Evolutionary conservation across 2,113 vertebrate genomes (phyloP).

Genomic region (Dinomys branickii): DNA sequence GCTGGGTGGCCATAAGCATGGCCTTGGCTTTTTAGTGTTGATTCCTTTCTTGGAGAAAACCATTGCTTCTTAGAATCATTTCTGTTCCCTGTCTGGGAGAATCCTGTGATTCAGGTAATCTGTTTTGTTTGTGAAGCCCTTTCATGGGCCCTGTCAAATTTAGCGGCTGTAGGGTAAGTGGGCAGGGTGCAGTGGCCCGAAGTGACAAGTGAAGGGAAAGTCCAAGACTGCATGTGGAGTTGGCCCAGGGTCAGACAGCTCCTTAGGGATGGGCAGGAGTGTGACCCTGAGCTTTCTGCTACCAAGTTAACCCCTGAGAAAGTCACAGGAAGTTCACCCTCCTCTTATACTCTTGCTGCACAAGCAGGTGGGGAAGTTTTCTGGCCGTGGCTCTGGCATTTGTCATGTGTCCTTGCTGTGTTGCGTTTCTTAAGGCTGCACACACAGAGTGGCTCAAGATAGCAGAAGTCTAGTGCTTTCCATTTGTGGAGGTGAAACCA

Average conservation of each 20-base stretch:
- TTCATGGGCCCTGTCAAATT: fast-evolving
- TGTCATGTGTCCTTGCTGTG: neutral
- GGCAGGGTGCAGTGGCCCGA: neutral
- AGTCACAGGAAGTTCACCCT: fast-evolving
- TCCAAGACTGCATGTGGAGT: neutral
- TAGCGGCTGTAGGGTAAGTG: neutral
- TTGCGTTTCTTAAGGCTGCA: neutral
- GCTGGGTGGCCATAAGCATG: fast-evolving
- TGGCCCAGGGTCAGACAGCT: neutral
- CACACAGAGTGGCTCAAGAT: neutral
- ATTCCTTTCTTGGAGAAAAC: neutral
- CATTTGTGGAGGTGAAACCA: neutral
- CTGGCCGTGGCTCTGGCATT: neutral
- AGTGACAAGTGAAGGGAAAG: neutral
- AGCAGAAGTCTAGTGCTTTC: too few species aligned
- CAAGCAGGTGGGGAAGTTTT: fast-evolving
- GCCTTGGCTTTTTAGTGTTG: neutral
- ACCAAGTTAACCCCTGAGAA: neutral
- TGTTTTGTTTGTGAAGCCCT: neutral
- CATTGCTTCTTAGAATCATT: neutral
- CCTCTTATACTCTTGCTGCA: fast-evolving
- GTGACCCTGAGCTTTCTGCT: neutral
- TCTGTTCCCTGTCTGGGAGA: neutral
- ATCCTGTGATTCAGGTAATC: fast-evolving
- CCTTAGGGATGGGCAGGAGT: neutral